Evolutionary conservation across 2,888 invertebrate species (phyloP).

Genomic region (Megaustenia siamemsis): DNA sequence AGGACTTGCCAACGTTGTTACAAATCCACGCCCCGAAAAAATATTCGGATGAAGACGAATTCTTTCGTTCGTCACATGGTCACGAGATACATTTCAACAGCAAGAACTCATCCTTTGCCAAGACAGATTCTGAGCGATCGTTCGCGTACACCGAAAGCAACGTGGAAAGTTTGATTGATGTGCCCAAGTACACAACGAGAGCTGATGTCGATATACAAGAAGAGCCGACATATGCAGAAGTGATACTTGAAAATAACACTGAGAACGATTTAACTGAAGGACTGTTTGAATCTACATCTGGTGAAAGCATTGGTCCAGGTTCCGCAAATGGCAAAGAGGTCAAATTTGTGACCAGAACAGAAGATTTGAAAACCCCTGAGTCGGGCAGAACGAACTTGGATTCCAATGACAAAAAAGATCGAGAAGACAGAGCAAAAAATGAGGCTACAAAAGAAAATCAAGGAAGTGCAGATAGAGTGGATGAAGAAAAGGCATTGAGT

Average conservation of each 20-base stretch:
- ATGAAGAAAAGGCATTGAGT: not conserved
- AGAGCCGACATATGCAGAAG: not conserved
- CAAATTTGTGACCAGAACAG: not conserved
- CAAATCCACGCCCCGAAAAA: not conserved
- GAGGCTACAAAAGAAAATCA: not conserved
- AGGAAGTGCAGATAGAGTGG: not conserved
- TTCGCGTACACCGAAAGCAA: not conserved
- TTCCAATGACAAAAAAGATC: not conserved
- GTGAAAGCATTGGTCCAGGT: not conserved
- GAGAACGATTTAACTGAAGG: slow-evolving; percentile 30
- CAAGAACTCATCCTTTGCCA: not conserved
- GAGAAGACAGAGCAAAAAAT: not conserved
- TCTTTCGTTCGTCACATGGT: not conserved
- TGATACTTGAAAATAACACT: slow-evolving; percentile 1
- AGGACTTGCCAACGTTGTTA: not conserved
- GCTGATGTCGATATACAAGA: not conserved
- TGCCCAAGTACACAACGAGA: too few relatives aligned
- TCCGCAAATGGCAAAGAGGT: not conserved
- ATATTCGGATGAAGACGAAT: not conserved
- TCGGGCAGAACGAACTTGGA: too few relatives aligned
- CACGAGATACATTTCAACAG: slow-evolving; percentile 23
- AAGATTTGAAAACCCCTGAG: not conserved
- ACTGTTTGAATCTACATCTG: not conserved
- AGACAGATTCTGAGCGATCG: not conserved
- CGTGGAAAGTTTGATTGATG: too few relatives aligned